Conservation (phyloP, 1,140 invertebrate genomes). For the Neoseiulus cucumeris region DNA sequence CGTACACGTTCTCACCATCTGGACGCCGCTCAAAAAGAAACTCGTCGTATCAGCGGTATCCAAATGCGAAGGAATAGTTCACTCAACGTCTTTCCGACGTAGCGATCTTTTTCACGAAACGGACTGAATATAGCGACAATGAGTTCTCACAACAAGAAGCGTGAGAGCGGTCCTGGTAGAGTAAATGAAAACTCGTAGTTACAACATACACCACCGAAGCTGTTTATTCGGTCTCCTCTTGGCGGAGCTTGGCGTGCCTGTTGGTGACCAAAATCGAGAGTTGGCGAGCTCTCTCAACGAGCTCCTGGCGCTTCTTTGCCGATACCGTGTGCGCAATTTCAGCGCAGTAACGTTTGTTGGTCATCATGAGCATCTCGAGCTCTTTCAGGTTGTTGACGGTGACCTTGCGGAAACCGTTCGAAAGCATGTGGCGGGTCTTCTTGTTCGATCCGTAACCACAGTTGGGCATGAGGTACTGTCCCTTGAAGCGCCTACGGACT, state of each 20-base stretch:
- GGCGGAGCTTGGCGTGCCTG: constrained; percentile 77
- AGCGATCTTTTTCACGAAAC: no score
- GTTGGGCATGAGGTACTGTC: constrained; percentile 93
- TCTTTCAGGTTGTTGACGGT: constrained; percentile 77
- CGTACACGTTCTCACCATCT: no score
- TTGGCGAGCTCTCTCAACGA: constrained; percentile 90
- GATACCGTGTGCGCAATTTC: constrained; percentile 94
- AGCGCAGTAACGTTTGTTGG: constrained; percentile 87
- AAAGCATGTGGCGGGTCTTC: constrained; percentile 83
- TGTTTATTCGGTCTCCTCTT: constrained; percentile 90
- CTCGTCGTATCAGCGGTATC: no score
- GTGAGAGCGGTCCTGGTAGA: no score
- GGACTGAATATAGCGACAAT: no score
- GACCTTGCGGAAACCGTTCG: constrained; percentile 91
- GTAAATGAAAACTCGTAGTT: no score
- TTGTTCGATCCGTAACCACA: constrained; percentile 96
- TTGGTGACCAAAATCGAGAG: constrained; percentile 88
- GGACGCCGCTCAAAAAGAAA: no score
- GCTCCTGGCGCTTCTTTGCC: constrained; percentile 81
- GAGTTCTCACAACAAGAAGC: no score
- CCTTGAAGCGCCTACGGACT: constrained; percentile 93
- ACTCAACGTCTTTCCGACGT: no score
- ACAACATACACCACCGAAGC: not conserved
- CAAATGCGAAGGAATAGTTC: no score
- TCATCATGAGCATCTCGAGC: constrained; percentile 94